These are phyloP conservation scores for Dorcus hopei DNA, from an alignment of 2,888 invertebrate genomes.

Conservation along the genomic window DNA sequence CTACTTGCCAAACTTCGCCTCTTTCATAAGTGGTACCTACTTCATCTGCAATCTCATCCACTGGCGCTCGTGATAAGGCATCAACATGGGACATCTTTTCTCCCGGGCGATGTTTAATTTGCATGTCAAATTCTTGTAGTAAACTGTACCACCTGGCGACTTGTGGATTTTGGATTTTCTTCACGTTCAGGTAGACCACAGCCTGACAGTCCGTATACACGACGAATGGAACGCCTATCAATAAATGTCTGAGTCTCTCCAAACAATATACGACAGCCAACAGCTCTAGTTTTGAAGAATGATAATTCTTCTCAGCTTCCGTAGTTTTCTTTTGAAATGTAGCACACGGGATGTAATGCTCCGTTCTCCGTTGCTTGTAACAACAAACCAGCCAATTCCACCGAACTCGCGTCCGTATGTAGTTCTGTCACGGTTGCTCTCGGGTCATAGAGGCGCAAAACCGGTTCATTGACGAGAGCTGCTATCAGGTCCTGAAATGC, in stretches of 20 bases:
- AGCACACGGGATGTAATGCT: background rate
- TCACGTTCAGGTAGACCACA: slow-evolving; percentile 11
- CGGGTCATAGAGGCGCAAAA: too few relatives aligned
- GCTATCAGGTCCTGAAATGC: too few relatives aligned
- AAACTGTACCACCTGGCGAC: slow-evolving; percentile 26
- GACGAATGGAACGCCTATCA: slow-evolving; percentile 21
- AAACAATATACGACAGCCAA: slow-evolving; percentile 28
- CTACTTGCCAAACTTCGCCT: background rate
- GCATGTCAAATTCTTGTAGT: slow-evolving; percentile 24
- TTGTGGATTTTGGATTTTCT: slow-evolving; percentile 29
- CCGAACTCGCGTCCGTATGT: too few relatives aligned
- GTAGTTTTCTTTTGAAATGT: too few relatives aligned
- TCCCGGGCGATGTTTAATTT: slow-evolving; percentile 26
- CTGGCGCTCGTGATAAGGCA: slow-evolving; percentile 25
- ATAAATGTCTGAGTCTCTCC: background rate
- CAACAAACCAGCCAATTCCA: slow-evolving; percentile 30
- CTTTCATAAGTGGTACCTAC: background rate
- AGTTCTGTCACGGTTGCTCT: too few relatives aligned
- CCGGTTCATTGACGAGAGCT: too few relatives aligned
- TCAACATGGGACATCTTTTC: slow-evolving; percentile 26
- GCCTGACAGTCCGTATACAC: slow-evolving; percentile 35
- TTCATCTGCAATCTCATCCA: background rate
- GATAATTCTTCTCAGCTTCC: slow-evolving; percentile 28
- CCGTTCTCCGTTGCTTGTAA: slow-evolving; percentile 23
- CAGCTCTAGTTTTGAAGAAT: slow-evolving; percentile 31